A percentile compares a stretch with the other conserved stretches of the same genome.
Conservation (phyloP, 2,888 invertebrate species). For the Plebejus anna region DNA sequence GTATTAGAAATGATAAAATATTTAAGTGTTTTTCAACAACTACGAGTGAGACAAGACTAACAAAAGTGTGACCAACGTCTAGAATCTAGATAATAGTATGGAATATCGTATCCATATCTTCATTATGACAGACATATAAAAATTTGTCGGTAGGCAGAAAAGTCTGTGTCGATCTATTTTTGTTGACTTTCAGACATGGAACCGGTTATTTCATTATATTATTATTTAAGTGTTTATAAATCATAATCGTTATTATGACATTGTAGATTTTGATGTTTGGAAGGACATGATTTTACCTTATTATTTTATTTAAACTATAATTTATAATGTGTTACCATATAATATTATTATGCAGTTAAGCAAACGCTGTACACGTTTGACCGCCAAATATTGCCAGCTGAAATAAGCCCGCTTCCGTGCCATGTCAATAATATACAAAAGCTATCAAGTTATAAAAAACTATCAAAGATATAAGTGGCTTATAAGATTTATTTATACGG, state of each 20-base stretch:
- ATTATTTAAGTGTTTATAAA: neutral
- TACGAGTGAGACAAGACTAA: neutral
- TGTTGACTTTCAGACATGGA: too few species aligned
- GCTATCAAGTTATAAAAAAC: neutral
- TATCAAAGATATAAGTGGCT: neutral
- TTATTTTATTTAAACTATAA: neutral
- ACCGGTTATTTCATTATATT: neutral
- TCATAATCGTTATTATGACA: neutral
- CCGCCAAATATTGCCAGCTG: constrained; percentile 10
- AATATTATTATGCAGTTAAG: neutral
- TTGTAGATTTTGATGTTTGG: neutral
- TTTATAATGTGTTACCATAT: neutral
- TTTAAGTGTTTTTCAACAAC: neutral
- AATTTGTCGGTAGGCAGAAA: neutral
- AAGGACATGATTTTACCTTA: neutral
- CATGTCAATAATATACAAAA: neutral
- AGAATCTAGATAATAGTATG: neutral
- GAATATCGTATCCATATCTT: constrained; percentile 16
- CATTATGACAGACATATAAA: neutral
- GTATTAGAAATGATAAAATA: neutral
- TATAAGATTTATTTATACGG: neutral
- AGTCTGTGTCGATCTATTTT: neutral
- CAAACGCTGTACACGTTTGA: neutral
- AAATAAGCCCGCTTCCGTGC: neutral
- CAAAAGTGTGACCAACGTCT: neutral